These are phyloP conservation scores for Caenorhabditis uteleia DNA, from an alignment of 2,888 invertebrate species.

Conservation along the genomic window DNA sequence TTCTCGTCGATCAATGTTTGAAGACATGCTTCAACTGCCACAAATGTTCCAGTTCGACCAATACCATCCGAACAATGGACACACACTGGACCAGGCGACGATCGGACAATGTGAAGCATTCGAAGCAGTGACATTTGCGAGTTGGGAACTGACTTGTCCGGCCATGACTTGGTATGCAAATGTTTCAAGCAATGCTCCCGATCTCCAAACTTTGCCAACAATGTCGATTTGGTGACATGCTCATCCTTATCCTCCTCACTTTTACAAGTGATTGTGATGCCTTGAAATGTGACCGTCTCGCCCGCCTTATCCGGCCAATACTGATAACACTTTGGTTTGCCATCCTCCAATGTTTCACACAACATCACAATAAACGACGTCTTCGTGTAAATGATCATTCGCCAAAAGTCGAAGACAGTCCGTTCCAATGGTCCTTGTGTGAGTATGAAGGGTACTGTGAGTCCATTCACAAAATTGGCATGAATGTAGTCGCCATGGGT, in stretches of 20 bases:
- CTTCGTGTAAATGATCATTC: constrained; percentile 37
- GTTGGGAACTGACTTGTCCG: constrained; percentile 31
- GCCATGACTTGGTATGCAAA: constrained; percentile 35
- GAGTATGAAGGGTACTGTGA: constrained; percentile 22
- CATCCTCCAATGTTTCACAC: constrained; percentile 34
- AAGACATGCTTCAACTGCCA: constrained; percentile 31
- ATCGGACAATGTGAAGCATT: constrained; percentile 31
- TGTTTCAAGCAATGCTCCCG: constrained; percentile 19
- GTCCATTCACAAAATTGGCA: constrained; percentile 36
- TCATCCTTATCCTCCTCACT: constrained; percentile 22
- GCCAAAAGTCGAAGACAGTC: constrained; percentile 32
- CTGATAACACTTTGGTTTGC: constrained; percentile 25
- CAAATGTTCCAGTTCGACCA: constrained; percentile 38
- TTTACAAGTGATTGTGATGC: constrained; percentile 10
- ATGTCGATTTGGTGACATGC: constrained; percentile 18
- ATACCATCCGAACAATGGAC: constrained; percentile 40
- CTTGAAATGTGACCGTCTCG: constrained; percentile 8
- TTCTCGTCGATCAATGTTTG: constrained; percentile 32
- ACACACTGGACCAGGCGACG: constrained; percentile 15
- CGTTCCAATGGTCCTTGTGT: constrained; percentile 26
- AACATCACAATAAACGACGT: constrained; percentile 30
- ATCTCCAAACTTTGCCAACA: constrained; percentile 11
- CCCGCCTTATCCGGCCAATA: constrained; percentile 36
- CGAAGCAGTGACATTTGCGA: constrained; percentile 22
- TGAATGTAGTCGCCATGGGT: constrained; percentile 31